Base-by-base conservation (phyloP, 2,797 vertebrate species). In the Lepilemur septentrionalis region DNA sequence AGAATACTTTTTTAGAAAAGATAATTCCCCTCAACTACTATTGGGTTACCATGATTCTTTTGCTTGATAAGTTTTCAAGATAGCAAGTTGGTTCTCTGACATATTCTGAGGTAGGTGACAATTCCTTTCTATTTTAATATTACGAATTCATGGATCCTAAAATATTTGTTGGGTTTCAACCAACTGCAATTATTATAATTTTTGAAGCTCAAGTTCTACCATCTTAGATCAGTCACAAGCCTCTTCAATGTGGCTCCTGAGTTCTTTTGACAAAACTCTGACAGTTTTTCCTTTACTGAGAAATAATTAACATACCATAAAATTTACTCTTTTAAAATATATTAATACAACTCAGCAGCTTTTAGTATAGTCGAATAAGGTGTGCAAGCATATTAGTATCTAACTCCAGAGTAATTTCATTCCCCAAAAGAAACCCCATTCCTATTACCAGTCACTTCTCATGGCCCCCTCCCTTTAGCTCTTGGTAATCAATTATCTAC, bases 371-470 rank as follows among this genome's bases (percentile, higher is more conserved):
- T 38, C 35, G 4, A 38, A 76, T 11, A 48, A 46, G 28, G 30
- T 75, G 55, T 59, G 41, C 46, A 96, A 89, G 32, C 35, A 86
- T 52, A 95, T 38, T 43, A 92, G 32, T 75, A 59, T 65, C 17
- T 81, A 70, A 93, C 52, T 94, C 30, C 52, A 80, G 59, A 94
- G 78, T 5, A 93, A 70, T 70, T 88, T 92, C 67, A 52, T 84
- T 35, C 57, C 46, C 18, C 12, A 93, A 78, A 25, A 91, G 55
- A 93, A 83, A 84, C 20, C 32, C 10, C 35, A 50, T 35, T 52
- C 14, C 22, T 22, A 23, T 8, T 18, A 76, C 23, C 46, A 86
- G 17, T 81, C 46, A 70, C 41, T 87, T 52, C 55, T 15, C 48
- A 89, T 7, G 48, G 46, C 11, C 4, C 10, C 20, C 17, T 92